A percentile compares a stretch with the other conserved stretches of the same genome.
These are phyloP conservation scores for Teleopsis dalmanni DNA, from an alignment of 1,140 invertebrate genomes.

Conservation along the genomic window DNA sequence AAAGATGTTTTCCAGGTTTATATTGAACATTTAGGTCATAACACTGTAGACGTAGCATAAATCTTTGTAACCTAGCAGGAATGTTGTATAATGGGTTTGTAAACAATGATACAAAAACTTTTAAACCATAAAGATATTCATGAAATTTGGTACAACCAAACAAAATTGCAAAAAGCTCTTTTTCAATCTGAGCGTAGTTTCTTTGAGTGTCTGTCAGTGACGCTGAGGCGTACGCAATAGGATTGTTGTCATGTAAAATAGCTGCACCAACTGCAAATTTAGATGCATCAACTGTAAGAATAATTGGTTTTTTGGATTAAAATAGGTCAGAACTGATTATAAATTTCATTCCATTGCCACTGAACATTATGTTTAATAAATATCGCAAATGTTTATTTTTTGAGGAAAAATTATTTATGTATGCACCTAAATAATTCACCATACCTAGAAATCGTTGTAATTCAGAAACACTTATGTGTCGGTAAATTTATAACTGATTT, in stretches of 20 bases:
- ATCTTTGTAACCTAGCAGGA: constrained; percentile 33
- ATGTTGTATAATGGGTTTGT: constrained; percentile 42
- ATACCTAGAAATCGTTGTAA: too few species aligned
- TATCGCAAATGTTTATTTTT: too few species aligned
- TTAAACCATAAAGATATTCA: constrained; percentile 33
- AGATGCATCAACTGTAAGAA: constrained; percentile 35
- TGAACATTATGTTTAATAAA: too few species aligned
- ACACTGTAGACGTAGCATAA: constrained; percentile 34
- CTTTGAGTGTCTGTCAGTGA: constrained; percentile 27
- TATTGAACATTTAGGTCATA: constrained; percentile 43
- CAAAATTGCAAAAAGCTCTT: constrained; percentile 42
- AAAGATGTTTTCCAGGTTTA: constrained; percentile 43
- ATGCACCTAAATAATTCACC: too few species aligned
- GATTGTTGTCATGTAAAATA: constrained; percentile 32
- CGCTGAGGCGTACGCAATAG: constrained; percentile 35
- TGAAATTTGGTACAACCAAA: constrained; percentile 41
- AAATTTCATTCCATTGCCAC: too few species aligned
- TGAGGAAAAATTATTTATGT: too few species aligned
- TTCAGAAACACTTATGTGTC: too few species aligned
- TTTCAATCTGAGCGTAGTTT: too few species aligned
- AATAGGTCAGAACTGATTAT: constrained; percentile 35
- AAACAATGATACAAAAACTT: constrained; percentile 43
- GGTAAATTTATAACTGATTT: too few species aligned
- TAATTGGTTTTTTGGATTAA: constrained; percentile 24
- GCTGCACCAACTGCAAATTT: too few species aligned